phyloP scores from a whole-genome alignment of 2,888 invertebrate species.

The Alitta virens region DNA sequence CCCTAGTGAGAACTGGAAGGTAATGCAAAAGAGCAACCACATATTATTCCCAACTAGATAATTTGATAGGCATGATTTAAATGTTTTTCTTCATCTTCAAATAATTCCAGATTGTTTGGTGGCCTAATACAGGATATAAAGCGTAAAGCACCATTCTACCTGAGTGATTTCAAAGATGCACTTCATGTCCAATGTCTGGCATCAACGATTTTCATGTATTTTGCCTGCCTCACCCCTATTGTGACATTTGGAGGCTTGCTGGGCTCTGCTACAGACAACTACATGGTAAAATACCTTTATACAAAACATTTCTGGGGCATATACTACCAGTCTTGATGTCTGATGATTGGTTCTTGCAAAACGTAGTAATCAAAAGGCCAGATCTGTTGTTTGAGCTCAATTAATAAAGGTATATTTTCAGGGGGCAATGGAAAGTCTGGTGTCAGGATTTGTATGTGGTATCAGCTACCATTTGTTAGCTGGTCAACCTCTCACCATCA shows the following conservation, averaged over 20 bases:
- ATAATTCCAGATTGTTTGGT: slow-evolving; percentile 71
- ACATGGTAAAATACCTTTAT: slow-evolving; percentile 25
- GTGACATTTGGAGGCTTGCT: slow-evolving; percentile 42
- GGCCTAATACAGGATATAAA: slow-evolving; percentile 89
- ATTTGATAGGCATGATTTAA: too few relatives aligned
- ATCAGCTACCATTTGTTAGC: slow-evolving; percentile 44
- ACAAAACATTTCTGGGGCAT: too few relatives aligned
- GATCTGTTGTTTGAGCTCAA: too few relatives aligned
- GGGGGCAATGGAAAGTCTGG: slow-evolving; percentile 57
- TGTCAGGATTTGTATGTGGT: slow-evolving; percentile 54
- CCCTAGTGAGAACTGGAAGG: slow-evolving; percentile 74
- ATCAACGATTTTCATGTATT: slow-evolving; percentile 42
- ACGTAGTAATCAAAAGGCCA: too few relatives aligned
- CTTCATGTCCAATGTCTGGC: slow-evolving; percentile 39
- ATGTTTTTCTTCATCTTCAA: too few relatives aligned
- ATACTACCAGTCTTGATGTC: too few relatives aligned
- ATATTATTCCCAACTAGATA: too few relatives aligned
- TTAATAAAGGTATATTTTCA: too few relatives aligned
- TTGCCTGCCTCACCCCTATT: slow-evolving; percentile 40
- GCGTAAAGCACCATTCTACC: slow-evolving; percentile 86
- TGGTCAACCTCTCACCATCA: slow-evolving; percentile 56
- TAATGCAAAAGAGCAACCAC: slow-evolving; percentile 28
- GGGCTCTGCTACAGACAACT: slow-evolving; percentile 32
- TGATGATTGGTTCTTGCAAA: too few relatives aligned
- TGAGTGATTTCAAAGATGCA: slow-evolving; percentile 89